Percentiles rank a stretch among this genome's conserved stretches.
Evolutionary conservation across 2,888 invertebrate species (phyloP).

Genomic region (Antheraea yamamai): DNA sequence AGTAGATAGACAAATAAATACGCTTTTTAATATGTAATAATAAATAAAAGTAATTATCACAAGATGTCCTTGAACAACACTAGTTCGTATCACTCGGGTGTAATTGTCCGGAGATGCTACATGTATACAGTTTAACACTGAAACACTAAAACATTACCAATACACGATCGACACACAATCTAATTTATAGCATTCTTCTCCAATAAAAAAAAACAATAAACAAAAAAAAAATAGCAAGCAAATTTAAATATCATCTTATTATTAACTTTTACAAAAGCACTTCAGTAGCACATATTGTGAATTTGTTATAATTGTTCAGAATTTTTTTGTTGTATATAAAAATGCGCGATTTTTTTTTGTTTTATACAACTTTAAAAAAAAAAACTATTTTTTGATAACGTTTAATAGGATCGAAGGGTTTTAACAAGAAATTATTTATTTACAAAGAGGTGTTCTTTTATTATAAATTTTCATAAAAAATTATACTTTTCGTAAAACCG

Average conservation of each 20-base stretch:
- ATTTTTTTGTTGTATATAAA: conserved; percentile 52
- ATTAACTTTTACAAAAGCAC: conserved; percentile 76
- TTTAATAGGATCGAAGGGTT: conserved; percentile 37
- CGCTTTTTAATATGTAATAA: too few species aligned
- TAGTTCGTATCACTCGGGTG: too few species aligned
- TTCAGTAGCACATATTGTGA: conserved; percentile 71
- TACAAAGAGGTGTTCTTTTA: conserved; percentile 61
- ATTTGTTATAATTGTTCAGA: conserved; percentile 41
- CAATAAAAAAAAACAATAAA: conserved; percentile 43
- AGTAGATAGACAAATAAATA: not conserved
- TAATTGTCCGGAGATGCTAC: not conserved
- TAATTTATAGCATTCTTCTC: conserved; percentile 55
- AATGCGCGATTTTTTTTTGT: conserved; percentile 65
- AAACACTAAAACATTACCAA: conserved; percentile 48
- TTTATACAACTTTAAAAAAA: not conserved
- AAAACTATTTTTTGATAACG: conserved; percentile 62
- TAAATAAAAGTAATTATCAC: too few species aligned
- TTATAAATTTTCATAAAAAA: conserved; percentile 58
- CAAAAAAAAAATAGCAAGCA: conserved; percentile 71
- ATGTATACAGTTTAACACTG: conserved; percentile 22
- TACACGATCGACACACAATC: conserved; percentile 47
- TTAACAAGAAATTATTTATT: conserved; percentile 65
- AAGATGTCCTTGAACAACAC: not conserved
- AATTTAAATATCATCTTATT: conserved; percentile 76
- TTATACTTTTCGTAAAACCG: conserved; percentile 53